A percentile compares a stretch with the other conserved stretches of the same genome.
Evolutionary conservation across 2,797 vertebrate species (phyloP).

Genomic region (Coilia nasus): DNA sequence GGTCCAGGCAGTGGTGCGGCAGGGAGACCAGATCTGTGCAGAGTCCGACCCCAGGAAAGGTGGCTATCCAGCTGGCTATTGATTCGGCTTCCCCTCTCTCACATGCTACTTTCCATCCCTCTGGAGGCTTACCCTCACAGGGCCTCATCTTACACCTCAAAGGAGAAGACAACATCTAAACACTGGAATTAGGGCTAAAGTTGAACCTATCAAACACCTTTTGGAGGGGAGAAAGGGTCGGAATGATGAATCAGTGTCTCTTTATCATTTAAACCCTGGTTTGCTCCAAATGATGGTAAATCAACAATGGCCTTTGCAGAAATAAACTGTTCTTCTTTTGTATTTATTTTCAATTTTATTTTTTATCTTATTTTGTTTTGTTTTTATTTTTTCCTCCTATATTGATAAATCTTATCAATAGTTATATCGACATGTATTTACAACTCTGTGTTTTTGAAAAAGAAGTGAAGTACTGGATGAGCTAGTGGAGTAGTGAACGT

Average conservation of each 20-base stretch:
- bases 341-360: conserved; percentile 45
- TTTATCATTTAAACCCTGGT: background rate
- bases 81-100: conserved; percentile 43
- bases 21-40: conserved; percentile 72
- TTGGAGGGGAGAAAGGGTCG: background rate
- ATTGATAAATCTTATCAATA: conserved; percentile 25
- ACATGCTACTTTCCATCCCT: background rate
- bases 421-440: conserved; percentile 16
- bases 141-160: conserved; percentile 29
- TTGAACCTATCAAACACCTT: background rate
- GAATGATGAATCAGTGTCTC: background rate
- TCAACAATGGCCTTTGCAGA: conserved; percentile 1
- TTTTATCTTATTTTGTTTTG: conserved; percentile 44
- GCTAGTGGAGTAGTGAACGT: background rate
- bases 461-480: conserved; percentile 43
- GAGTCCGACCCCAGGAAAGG: conserved; percentile 81
- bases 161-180: background rate
- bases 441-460: conserved; percentile 48
- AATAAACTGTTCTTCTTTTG: conserved; percentile 25
- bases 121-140: conserved; percentile 49
- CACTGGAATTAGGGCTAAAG: background rate
- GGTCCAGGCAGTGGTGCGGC: conserved; percentile 76
- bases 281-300: conserved; percentile 2
- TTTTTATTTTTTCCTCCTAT: conserved; percentile 38
- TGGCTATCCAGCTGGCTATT: conserved; percentile 80